Conservation (phyloP, 2,888 invertebrate genomes). For the Sturmia bella region DNA sequence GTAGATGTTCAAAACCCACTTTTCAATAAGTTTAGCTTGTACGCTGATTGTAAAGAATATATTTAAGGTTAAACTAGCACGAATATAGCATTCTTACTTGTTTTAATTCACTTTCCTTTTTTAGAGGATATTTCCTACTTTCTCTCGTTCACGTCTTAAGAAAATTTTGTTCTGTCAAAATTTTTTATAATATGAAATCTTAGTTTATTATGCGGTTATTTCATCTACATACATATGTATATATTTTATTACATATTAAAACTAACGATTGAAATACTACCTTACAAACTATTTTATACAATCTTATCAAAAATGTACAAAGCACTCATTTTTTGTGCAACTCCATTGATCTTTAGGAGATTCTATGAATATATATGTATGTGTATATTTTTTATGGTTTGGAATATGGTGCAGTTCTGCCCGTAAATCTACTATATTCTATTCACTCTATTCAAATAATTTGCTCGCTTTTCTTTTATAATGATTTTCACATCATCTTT, state of each 20-base stretch:
- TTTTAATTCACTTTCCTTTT: too few species aligned
- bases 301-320: constrained; percentile 39
- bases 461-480: constrained; percentile 34
- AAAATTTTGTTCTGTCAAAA: not conserved
- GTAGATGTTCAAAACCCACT: too few species aligned
- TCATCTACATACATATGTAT: not conserved
- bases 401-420: constrained; percentile 38
- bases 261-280: constrained; percentile 6
- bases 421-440: constrained; percentile 19
- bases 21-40: too few species aligned
- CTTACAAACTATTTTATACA: constrained; percentile 30
- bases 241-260: constrained; percentile 21
- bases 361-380: constrained; percentile 26
- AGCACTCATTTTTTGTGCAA: not conserved
- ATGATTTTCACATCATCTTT: constrained; percentile 54
- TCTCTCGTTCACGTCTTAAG: too few species aligned
- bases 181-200: constrained; percentile 24
- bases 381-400: constrained; percentile 27
- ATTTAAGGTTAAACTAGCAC: too few species aligned
- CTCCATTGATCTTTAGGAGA: not conserved
- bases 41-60: too few species aligned
- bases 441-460: constrained; percentile 42
- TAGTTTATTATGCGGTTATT: constrained; percentile 11
- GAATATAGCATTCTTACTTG: too few species aligned
- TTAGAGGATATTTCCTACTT: too few species aligned